A percentile compares a stretch with the other conserved stretches of the same genome.
Evolutionary conservation across 2,797 vertebrate species (phyloP).

Genomic region (Enteromius trimaculatus): DNA sequence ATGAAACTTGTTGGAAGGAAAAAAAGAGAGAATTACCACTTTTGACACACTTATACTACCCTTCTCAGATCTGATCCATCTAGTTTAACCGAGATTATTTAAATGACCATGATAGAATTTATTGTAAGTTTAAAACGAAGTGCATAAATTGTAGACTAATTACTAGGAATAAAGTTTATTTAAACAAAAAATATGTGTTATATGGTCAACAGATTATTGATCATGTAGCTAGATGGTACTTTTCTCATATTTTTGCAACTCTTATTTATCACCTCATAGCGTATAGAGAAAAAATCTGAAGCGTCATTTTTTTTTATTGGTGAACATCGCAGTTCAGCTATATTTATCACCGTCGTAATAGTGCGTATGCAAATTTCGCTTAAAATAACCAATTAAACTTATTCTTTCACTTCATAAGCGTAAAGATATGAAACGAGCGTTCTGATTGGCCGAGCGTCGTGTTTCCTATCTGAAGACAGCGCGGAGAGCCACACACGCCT

Average conservation of each 20-base stretch:
- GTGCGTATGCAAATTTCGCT: background rate
- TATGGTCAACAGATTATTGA: background rate
- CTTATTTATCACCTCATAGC: background rate
- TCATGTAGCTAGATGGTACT: background rate
- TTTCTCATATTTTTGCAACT: background rate
- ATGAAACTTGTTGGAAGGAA: too few relatives aligned
- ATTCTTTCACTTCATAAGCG: conserved; percentile 50
- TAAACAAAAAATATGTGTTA: background rate
- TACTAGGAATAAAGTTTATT: background rate
- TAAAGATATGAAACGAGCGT: conserved; percentile 33
- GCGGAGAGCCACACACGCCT: conserved; percentile 48
- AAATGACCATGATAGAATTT: background rate
- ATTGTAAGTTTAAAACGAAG: background rate
- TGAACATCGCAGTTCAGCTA: background rate
- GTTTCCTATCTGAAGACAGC: conserved; percentile 49
- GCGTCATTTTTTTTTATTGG: background rate
- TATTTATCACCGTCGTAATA: conserved; percentile 3
- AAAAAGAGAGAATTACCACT: background rate
- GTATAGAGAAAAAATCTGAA: background rate
- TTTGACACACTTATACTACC: background rate
- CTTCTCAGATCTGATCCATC: background rate
- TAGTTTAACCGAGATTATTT: background rate
- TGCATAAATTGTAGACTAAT: background rate
- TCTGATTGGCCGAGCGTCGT: conserved; percentile 69
- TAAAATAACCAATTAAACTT: conserved; percentile 64